phyloP scores from a whole-genome alignment of 2,888 invertebrate species.

The Adelognathus sp. region DNA sequence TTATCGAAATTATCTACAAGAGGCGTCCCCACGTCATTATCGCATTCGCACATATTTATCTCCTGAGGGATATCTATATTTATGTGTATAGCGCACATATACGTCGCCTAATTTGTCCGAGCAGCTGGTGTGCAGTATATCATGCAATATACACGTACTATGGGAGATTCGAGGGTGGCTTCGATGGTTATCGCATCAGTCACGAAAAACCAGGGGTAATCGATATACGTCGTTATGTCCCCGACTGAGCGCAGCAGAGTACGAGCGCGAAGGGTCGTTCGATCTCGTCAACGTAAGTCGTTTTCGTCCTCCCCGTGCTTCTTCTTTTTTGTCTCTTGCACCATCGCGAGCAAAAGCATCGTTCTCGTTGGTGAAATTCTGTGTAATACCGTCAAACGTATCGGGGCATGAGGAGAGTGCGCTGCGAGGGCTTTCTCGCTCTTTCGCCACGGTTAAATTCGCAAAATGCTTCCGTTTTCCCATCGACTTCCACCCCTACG shows the following conservation, averaged over 20 bases:
- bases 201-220: constrained; percentile 29
- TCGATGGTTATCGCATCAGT: constrained; percentile 51
- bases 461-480: constrained; percentile 64
- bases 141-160: constrained; percentile 12
- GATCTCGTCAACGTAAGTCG: neutral
- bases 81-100: neutral
- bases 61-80: neutral
- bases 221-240: constrained; percentile 47
- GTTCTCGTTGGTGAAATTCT: constrained; percentile 43
- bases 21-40: too few relatives aligned
- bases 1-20: too few relatives aligned
- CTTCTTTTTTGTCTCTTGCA: constrained; percentile 60
- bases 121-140: neutral
- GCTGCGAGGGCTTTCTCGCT: constrained; percentile 29
- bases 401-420: constrained; percentile 16
- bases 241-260: constrained; percentile 13
- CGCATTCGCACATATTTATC: neutral
- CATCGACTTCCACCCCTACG: constrained; percentile 35
- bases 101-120: constrained; percentile 42
- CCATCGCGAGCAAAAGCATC: constrained; percentile 38
- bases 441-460: constrained; percentile 64
- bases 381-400: constrained; percentile 57
- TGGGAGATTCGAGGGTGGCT: constrained; percentile 37
- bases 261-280: neutral
- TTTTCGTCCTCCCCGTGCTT: constrained; percentile 49